Base-by-base conservation (phyloP, 2,888 invertebrate genomes). In the Campaea margaritaria region DNA sequence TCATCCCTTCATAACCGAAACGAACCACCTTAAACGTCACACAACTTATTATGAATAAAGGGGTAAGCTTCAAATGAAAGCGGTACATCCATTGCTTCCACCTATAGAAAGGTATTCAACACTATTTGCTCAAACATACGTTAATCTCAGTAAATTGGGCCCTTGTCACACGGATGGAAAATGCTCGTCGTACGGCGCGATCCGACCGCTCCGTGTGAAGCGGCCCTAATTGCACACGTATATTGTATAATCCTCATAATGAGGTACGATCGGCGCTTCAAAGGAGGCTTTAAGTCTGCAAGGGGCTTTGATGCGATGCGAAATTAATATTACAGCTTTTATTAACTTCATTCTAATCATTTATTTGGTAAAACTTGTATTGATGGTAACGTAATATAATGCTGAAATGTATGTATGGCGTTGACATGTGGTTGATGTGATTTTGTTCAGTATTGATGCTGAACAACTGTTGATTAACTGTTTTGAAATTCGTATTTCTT, bases 131-230 rank as follows among this genome's bases (percentile, higher is more conserved):
- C 5, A 57, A 60, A 64, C 58, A 49, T 59, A 60, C 50, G 43
- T 54, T 62, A 66, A 66, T 66, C 61, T 61, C 48, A 41, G 42
- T 52, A 58, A 67, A 64, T 67, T 64, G 62, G 62, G 39, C 49
- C 58, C 54, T 57, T 64, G 61, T 52, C 47, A 51, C 46, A 60
- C 58, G 27, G 31, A 28, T 0, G 13, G 39, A 7, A 39, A 13
- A 14, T 39, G 13, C 39, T 36, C 39, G 14, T 14, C 39, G 9
- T 39, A 14, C 27, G 44, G 4, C 21, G n/a, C 11, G 12, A 9
- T n/a, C 34, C 27, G 48, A 28, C 50, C 43, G n/a, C n/a, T n/a
- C n/a, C n/a, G 38, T 58, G 52, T 47, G 51, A 59, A 59, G 44
- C 59, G 59, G 41, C 59, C 13, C 54, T 59, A 59, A 59, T 59